phyloP scores from a whole-genome alignment of 1,140 invertebrate genomes.

The Stratiolaelaps scimitus region DNA sequence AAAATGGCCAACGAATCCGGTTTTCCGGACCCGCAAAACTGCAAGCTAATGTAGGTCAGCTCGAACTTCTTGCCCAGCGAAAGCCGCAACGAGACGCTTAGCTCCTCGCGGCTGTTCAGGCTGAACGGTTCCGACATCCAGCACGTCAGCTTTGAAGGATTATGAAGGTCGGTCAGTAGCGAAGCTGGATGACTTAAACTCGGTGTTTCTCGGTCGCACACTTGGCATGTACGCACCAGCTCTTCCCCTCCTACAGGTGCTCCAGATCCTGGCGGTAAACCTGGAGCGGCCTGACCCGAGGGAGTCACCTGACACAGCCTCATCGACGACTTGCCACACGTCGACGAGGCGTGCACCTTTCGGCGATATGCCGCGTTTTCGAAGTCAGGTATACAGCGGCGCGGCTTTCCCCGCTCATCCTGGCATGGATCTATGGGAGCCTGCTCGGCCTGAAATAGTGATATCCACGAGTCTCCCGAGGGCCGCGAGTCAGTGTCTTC shows the following conservation, averaged over 20 bases:
- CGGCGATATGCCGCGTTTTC: slow-evolving; percentile 49
- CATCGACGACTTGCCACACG: slow-evolving; percentile 49
- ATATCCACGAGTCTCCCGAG: slow-evolving; percentile 3
- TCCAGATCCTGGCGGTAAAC: slow-evolving; percentile 36
- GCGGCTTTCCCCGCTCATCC: slow-evolving; percentile 50
- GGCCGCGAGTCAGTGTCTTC: slow-evolving; percentile 1
- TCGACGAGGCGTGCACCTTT: slow-evolving; percentile 45
- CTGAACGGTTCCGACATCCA: slow-evolving; percentile 46
- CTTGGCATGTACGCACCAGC: slow-evolving; percentile 55
- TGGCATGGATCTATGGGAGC: slow-evolving; percentile 61
- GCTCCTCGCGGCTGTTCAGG: slow-evolving; percentile 42
- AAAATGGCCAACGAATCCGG: slow-evolving; percentile 49
- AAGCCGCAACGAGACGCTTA: slow-evolving; percentile 42
- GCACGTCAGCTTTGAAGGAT: slow-evolving; percentile 47
- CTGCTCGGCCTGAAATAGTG: slow-evolving; percentile 21
- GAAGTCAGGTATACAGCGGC: slow-evolving; percentile 47
- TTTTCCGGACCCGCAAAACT: slow-evolving; percentile 46
- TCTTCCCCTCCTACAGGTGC: slow-evolving; percentile 35
- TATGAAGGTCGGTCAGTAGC: slow-evolving; percentile 48
- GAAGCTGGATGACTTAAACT: slow-evolving; percentile 44
- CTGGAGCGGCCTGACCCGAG: slow-evolving; percentile 31
- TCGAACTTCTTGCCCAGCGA: slow-evolving; percentile 49
- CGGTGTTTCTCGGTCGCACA: slow-evolving; percentile 56
- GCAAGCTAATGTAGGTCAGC: slow-evolving; percentile 48
- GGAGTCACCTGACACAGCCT: slow-evolving; percentile 38